These are phyloP conservation scores for Phlogophora meticulosa DNA, from an alignment of 2,888 invertebrate species.

Conservation along the genomic window DNA sequence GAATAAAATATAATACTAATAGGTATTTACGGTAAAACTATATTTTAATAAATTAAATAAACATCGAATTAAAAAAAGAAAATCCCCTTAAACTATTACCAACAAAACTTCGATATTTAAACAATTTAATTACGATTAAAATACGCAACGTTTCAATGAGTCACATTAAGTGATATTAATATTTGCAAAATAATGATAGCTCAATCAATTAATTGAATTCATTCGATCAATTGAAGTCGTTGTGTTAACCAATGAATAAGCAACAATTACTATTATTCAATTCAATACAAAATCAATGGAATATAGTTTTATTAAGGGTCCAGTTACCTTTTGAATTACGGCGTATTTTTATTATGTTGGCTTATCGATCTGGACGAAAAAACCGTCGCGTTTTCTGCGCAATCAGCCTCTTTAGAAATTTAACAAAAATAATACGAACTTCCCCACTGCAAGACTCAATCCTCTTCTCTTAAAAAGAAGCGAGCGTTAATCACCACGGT, in stretches of 20 bases:
- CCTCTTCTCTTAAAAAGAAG: too few species aligned
- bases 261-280: conserved; percentile 12
- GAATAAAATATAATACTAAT: background rate
- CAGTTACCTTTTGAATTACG: conserved; percentile 30
- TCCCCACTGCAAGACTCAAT: background rate
- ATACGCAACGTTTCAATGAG: background rate
- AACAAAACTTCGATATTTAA: conserved; percentile 11
- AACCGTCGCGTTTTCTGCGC: conserved; percentile 42
- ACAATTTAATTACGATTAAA: conserved; percentile 8
- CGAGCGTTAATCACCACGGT: too few species aligned
- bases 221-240: conserved; percentile 6
- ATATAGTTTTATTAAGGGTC: conserved; percentile 6
- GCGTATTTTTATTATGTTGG: conserved; percentile 25
- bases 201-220: conserved; percentile 2
- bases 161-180: conserved; percentile 28
- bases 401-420: conserved; percentile 22
- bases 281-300: conserved; percentile 13
- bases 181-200: conserved; percentile 26
- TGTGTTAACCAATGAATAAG: conserved; percentile 27
- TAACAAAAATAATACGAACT: conserved; percentile 11
- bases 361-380: conserved; percentile 42
- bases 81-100: background rate
- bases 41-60: conserved; percentile 3
- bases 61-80: background rate
- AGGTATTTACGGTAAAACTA: too few species aligned